Base-by-base conservation (phyloP, 1,140 invertebrate species). In the Telenomus remus region DNA sequence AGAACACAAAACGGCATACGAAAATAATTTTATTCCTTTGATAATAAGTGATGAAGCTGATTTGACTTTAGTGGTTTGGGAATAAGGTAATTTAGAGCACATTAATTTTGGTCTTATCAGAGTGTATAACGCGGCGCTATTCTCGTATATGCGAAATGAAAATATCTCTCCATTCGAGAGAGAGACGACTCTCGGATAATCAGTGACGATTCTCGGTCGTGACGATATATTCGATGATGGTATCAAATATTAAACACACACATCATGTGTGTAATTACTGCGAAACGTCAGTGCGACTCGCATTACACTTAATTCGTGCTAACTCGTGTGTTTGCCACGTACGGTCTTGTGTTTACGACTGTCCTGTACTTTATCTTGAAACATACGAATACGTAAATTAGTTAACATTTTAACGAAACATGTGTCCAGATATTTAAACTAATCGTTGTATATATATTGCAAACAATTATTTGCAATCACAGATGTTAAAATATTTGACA, bases 191-290 rank as follows among this genome's bases (percentile, higher is more conserved):
- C 19, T 46, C 11, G 16, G 44, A 46, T 56, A 56, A 46, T 56
- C 27, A 33, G 8, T 4, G 19, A 33, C 42, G 19, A 56, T 46
- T 56, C 19, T 44, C 42, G n/a, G 35, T 37, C 6, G 14, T 11
- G 12, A 19, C 33, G 44, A 56, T 14, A 33, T 11, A 39, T 55
- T 42, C 39, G 51, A 43, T 55, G 19, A 27, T 27, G 19, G 1
- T 27, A 27, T 27, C 19, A 55, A 55, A 43, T 56, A 56, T 56
- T 56, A 56, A 46, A 27, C 34, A 43, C 19, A 46, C 53, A 34
- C 42, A 46, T 56, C 42, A 34, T 56, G 27, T 46, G 53, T 56
- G 39, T 46, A 57, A 57, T 57, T 57, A 47, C 6, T 48, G 27
- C 43, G 55, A 57, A 13, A 35, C 35, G 33, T 12, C 55, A 37